Evolutionary conservation across 1,140 invertebrate species (phyloP).

Genomic region (Cherax quadricarinatus): DNA sequence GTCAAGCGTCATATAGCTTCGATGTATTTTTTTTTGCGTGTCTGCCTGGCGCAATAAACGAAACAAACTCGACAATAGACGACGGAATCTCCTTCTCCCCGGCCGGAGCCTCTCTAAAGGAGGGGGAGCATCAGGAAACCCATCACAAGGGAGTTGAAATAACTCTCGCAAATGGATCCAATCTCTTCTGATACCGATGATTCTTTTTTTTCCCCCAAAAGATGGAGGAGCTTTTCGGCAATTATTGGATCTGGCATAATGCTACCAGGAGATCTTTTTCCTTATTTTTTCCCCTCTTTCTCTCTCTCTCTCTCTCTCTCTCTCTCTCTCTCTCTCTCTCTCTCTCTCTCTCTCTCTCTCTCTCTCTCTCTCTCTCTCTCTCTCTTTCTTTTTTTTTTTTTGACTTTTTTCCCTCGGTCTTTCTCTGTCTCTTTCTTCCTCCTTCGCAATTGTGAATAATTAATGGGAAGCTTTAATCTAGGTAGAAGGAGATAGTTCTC

Average conservation of each 20-base stretch:
- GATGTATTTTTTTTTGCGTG: background rate
- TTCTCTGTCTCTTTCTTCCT: too few species aligned
- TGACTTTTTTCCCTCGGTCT: too few species aligned
- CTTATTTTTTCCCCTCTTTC: too few species aligned
- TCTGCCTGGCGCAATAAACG: background rate
- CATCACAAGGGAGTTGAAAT: conserved; percentile 3
- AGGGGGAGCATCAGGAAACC: background rate
- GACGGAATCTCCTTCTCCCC: background rate
- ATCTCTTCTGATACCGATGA: conserved; percentile 3
- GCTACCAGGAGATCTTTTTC: background rate
- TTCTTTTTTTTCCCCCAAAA: background rate
- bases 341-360: too few species aligned
- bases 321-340: too few species aligned
- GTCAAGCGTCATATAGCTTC: too few species aligned
- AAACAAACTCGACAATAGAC: background rate
- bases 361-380: too few species aligned
- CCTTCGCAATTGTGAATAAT: too few species aligned
- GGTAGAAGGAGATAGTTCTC: too few species aligned
- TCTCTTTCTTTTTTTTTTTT: too few species aligned
- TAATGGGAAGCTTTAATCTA: too few species aligned
- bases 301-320: too few species aligned
- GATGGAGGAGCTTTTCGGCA: background rate
- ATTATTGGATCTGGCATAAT: conserved; percentile 4
- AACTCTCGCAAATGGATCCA: background rate
- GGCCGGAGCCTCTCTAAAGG: background rate